A percentile compares a stretch with the other conserved stretches of the same genome.
Conservation (phyloP, 2,113 vertebrate genomes). For the Ptyas mucosa region DNA sequence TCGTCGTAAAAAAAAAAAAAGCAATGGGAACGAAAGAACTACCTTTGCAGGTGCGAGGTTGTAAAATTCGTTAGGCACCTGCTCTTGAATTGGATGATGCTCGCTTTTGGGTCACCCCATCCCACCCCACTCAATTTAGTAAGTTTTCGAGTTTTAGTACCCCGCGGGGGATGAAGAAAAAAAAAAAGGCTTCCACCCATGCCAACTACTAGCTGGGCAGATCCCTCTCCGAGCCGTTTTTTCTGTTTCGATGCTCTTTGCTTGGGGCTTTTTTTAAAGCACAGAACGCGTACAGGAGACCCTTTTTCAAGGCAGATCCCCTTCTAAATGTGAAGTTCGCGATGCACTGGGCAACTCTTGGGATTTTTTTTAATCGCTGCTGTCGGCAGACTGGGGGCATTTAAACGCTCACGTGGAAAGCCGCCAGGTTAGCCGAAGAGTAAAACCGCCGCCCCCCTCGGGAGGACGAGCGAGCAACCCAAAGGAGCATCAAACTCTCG, state of each 20-base stretch:
- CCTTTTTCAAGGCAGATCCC: not conserved
- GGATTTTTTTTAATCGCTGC: not conserved
- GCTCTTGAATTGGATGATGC: not conserved
- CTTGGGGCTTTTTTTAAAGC: not conserved
- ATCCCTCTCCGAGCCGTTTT: not conserved
- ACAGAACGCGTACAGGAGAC: not conserved
- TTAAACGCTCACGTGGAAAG: not conserved
- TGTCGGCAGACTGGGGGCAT: not conserved
- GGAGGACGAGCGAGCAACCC: not conserved
- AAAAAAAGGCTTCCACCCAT: not conserved
- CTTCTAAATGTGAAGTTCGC: not conserved
- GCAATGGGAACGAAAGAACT: not conserved
- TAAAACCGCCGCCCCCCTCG: not conserved
- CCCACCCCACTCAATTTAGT: not conserved
- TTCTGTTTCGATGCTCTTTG: not conserved
- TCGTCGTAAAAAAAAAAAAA: not conserved
- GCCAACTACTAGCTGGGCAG: not conserved
- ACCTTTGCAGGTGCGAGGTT: not conserved
- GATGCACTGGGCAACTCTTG: not conserved
- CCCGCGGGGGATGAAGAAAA: rapidly evolving
- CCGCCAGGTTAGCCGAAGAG: not conserved
- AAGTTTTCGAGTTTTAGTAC: not conserved
- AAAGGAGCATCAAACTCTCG: not conserved
- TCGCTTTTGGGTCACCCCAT: not conserved
- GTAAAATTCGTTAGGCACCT: not conserved